A percentile compares a stretch with the other conserved stretches of the same genome.
Conservation (phyloP, 2,888 invertebrate species). For the Noctua fimbriata region DNA sequence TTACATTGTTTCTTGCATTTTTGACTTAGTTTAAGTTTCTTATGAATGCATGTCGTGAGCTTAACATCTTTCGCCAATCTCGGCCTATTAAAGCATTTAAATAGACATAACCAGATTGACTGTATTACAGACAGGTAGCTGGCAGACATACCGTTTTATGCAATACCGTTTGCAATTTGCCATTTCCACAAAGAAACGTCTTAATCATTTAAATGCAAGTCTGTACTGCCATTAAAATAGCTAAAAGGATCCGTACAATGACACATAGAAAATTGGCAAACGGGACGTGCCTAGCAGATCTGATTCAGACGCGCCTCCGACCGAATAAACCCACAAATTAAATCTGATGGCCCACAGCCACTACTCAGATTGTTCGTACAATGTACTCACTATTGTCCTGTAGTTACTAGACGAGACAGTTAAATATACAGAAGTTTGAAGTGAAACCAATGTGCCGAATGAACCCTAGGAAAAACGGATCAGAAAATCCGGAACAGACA, state of each 20-base stretch:
- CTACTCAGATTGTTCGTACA: not conserved
- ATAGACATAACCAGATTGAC: not conserved
- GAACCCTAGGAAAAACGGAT: not conserved
- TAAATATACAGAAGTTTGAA: constrained; percentile 20
- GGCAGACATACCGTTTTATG: not conserved
- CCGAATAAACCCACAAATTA: constrained; percentile 33
- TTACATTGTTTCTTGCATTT: not conserved
- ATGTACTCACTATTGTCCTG: constrained; percentile 21
- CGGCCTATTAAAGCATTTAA: not conserved
- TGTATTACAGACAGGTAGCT: not conserved
- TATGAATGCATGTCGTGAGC: not conserved
- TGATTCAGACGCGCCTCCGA: constrained; percentile 19
- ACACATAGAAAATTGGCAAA: not conserved
- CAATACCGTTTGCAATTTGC: not conserved
- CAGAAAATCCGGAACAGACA: not conserved
- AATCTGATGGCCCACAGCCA: constrained; percentile 17
- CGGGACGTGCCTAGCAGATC: not conserved
- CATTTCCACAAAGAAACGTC: not conserved
- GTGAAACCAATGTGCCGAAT: not conserved
- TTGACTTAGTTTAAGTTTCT: not conserved
- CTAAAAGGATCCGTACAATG: constrained; percentile 12
- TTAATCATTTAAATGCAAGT: constrained; percentile 16
- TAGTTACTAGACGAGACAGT: not conserved
- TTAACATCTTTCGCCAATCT: not conserved
- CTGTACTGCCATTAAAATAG: not conserved